Evolutionary conservation across 2,113 vertebrate genomes (phyloP).

Genomic region (Picathartes gymnocephalus): DNA sequence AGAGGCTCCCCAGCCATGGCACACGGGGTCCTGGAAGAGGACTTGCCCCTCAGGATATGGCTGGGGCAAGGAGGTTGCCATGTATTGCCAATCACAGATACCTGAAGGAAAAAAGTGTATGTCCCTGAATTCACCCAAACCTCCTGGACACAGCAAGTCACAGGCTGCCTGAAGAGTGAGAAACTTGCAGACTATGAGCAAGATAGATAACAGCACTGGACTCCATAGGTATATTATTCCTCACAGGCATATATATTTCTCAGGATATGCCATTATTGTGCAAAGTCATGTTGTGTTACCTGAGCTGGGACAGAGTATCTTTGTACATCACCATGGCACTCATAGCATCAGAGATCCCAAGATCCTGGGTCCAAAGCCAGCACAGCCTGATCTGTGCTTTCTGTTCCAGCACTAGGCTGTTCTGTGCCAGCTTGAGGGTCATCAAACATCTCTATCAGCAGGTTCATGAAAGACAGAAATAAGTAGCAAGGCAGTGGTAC

Average conservation of each 20-base stretch:
- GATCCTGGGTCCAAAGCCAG: neutral
- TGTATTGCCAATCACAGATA: neutral
- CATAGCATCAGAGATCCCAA: neutral
- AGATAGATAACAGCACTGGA: neutral
- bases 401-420: neutral
- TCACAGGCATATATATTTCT: neutral
- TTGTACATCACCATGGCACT: neutral
- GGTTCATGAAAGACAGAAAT: neutral
- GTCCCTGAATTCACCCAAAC: neutral
- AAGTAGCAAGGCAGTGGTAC: neutral
- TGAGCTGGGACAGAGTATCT: neutral
- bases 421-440: constrained; percentile 8
- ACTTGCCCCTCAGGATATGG: neutral
- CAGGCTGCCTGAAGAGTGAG: neutral
- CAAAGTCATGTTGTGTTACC: neutral
- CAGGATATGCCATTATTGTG: neutral
- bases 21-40: neutral
- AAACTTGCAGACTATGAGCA: neutral
- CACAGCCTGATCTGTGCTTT: neutral
- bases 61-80: neutral
- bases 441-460: neutral
- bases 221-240: neutral
- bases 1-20: neutral
- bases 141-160: neutral
- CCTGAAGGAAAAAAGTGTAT: neutral